Percentiles rank a stretch among this genome's conserved stretches.
These are phyloP conservation scores for Apamea crenata DNA, from an alignment of 2,888 invertebrate species.

Conservation along the genomic window DNA sequence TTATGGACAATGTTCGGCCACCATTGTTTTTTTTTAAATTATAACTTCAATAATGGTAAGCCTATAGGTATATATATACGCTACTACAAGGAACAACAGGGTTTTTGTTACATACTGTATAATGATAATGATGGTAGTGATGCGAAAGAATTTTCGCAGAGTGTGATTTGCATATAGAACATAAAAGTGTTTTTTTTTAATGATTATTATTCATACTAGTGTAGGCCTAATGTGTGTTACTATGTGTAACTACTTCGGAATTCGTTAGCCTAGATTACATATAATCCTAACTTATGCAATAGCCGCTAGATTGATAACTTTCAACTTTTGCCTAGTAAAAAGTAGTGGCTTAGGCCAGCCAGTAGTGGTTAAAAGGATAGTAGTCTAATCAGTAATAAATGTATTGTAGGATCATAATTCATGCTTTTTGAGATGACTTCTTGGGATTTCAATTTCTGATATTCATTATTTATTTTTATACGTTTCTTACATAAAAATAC, in stretches of 20 bases:
- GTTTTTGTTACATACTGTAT: too few species aligned
- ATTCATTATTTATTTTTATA: not conserved
- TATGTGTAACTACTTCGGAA: conserved; percentile 4
- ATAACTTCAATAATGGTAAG: too few species aligned
- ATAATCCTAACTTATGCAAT: not conserved
- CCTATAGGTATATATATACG: too few species aligned
- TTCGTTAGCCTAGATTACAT: conserved; percentile 14
- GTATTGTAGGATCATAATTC: not conserved
- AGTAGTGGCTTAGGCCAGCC: too few species aligned
- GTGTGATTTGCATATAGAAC: not conserved
- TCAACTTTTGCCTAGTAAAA: not conserved
- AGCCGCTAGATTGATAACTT: conserved; percentile 10
- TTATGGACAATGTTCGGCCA: too few species aligned
- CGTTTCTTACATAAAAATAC: not conserved
- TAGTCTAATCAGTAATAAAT: not conserved
- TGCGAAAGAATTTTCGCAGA: conserved; percentile 3
- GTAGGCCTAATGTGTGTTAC: not conserved
- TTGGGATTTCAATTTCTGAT: not conserved
- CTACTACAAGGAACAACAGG: too few species aligned
- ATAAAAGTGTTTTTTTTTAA: not conserved
- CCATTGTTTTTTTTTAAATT: too few species aligned
- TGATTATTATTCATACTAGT: not conserved
- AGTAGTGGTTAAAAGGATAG: not conserved
- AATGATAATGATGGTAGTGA: conserved; percentile 29
- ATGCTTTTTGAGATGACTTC: not conserved